Evolutionary conservation across 2,797 vertebrate species (phyloP), one percentile per base, ranked within the genome.

Genomic region (Sebastes nivosus): DNA sequence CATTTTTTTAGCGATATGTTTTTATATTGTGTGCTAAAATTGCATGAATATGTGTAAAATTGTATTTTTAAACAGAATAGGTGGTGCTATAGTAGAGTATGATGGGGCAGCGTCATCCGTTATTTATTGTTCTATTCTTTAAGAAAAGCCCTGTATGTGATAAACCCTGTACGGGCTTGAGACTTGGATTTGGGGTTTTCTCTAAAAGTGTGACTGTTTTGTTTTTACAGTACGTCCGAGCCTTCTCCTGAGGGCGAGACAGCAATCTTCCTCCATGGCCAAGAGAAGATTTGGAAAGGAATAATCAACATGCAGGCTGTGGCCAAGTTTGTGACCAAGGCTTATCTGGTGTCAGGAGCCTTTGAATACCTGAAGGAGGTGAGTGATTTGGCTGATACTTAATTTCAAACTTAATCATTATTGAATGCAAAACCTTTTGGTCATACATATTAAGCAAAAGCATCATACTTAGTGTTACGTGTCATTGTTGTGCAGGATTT

Each of bases 291-390:
- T 89, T 99, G 99, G 99, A 99, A 99, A 95, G 99, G 99, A 73
- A 97, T 99, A 67, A 97, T 99, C 91, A 98, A 99, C 95, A 99
- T 99, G 99, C 98, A 98, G 12, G 94, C 96, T 2, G 99, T 99
- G 74, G 99, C 99, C 2, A 99, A 99, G 92, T 99, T 99, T 96
- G 98, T 99, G 91, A 99, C 99, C 67, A 99, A 99, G 91, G 99
- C 98, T 0, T 99, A 97, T 90, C 95, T 99, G 72, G 98, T 99
- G 46, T 99, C 99, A 1, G 99, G 99, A 79, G 97, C 97, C 72
- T 97, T 98, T 91, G 99, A 99, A 88, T 96, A 98, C 73, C 96
- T 99, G 80, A 98, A 97, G 82, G 99, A 99, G 98, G 99, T 98
- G 82, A 78, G 90, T 90, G 65, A 52, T 32, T 22, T 14, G 34